phyloP scores from a whole-genome alignment of 37 sponge, comb jelly and placozoan species.

The Haliclona indistincta region DNA sequence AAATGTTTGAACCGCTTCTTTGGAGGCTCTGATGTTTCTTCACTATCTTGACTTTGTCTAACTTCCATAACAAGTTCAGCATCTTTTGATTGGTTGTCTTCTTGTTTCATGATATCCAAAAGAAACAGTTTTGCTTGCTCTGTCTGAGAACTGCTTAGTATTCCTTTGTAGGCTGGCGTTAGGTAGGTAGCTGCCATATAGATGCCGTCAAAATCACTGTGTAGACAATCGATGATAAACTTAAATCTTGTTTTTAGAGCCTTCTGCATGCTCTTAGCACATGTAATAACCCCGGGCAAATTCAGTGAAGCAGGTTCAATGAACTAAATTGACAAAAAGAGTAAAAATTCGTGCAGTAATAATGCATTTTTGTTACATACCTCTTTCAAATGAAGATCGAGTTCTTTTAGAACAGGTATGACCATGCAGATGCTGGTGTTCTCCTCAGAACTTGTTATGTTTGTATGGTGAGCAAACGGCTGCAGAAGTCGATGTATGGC shows the following conservation, averaged over 20 bases:
- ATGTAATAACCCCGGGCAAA: background rate
- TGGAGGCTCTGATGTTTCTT: background rate
- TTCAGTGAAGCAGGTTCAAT: background rate
- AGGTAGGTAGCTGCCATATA: constrained; percentile 8
- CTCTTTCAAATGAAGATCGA: constrained; percentile 16
- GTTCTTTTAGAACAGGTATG: constrained; percentile 4
- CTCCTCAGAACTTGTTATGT: constrained; percentile 11
- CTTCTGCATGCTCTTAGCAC: background rate
- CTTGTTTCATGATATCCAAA: background rate
- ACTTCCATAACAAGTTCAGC: background rate
- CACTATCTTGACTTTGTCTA: background rate
- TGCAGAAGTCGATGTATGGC: constrained; percentile 3
- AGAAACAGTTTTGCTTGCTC: constrained; percentile 1
- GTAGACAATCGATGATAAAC: background rate
- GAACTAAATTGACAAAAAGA: no score
- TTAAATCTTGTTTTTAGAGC: background rate
- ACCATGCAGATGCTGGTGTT: constrained; percentile 3
- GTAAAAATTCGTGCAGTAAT: no score
- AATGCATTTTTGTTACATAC: background rate
- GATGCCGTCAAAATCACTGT: background rate
- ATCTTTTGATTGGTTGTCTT: background rate
- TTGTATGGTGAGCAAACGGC: constrained; percentile 17
- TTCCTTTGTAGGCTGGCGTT: background rate
- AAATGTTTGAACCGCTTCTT: constrained; percentile 11
- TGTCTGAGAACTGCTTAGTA: background rate